Base-by-base conservation (phyloP, 1,140 invertebrate species). In the Heliconius eleuchia region DNA sequence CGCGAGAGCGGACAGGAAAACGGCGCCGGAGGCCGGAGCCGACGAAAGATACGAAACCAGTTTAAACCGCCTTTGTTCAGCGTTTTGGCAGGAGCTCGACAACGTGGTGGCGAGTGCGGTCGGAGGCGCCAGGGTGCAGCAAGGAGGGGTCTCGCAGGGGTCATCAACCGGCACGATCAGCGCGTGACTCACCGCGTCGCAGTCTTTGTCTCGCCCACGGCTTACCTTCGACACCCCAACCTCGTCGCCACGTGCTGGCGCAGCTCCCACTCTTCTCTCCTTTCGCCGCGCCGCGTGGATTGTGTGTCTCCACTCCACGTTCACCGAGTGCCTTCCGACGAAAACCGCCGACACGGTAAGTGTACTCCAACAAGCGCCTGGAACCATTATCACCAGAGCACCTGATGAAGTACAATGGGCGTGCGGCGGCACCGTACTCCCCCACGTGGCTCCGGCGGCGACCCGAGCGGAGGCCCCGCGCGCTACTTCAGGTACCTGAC, bases 401-500 rank as follows among this genome's bases (percentile, higher is more conserved):
- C 98, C 98, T 98, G 98, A 98, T 98, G 98, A 98, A 98, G 98
- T 98, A 98, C 98, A 98, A 98, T 98, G 97, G 97, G 97, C 97
- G 97, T 97, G 97, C 96, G 96, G 96, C 96, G 96, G 93, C 85
- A 77, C 74, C 78, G 79, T 71, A 72, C 30, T 9, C 34, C 42
- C 39, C 70, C 23, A 79, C 30, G 75, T 76, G 18, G 34, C 76
- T 55, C 83, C 76, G 39, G 39, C 46, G 80, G 81, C 76, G 79
- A 55, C 82, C 16, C 30, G 76, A 89, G 90, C 86, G 88, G 90
- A 88, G 95, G 95, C 97, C 95, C 95, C 97, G 97, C 98, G 98
- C 98, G 98, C 98, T 98, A 98, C 98, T 98, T 98, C 97, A 98
- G 98, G 98, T 98, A 98, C 98, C 98, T 98, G 98, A 98, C 98